Evolutionary conservation across 2,797 vertebrate genomes (phyloP).

Genomic region (Agapornis canus): DNA sequence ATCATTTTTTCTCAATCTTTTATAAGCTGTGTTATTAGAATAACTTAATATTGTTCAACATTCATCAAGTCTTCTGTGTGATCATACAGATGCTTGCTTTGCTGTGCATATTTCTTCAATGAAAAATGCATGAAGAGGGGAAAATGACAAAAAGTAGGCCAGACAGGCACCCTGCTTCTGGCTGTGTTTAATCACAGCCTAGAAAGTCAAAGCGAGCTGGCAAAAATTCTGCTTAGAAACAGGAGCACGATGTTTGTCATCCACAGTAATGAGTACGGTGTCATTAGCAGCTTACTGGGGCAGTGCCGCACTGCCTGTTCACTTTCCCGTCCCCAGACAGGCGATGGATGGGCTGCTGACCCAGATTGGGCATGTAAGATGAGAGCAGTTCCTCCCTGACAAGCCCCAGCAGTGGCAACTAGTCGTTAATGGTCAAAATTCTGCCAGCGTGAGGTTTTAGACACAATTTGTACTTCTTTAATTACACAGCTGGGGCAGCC

Average conservation of each 20-base stretch:
- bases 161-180: slow-evolving; percentile 2
- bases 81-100: background rate
- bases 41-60: background rate
- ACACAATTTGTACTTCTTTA: slow-evolving; percentile 50
- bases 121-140: background rate
- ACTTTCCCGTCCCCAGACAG: background rate
- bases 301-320: background rate
- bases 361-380: background rate
- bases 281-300: slow-evolving; percentile 34
- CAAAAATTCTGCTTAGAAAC: slow-evolving; percentile 29
- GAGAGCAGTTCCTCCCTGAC: background rate
- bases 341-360: slow-evolving; percentile 13
- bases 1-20: background rate
- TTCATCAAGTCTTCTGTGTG: background rate
- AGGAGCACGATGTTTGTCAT: background rate
- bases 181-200: background rate
- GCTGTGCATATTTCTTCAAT: background rate
- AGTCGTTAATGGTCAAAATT: slow-evolving; percentile 42
- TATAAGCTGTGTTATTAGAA: background rate
- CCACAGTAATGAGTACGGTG: background rate
- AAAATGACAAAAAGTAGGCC: background rate
- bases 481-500: background rate
- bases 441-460: slow-evolving; percentile 41
- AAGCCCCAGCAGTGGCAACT: slow-evolving; percentile 1
- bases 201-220: slow-evolving; percentile 2